Evolutionary conservation across 2,113 vertebrate species (phyloP).

Genomic region (Cettia cetti): DNA sequence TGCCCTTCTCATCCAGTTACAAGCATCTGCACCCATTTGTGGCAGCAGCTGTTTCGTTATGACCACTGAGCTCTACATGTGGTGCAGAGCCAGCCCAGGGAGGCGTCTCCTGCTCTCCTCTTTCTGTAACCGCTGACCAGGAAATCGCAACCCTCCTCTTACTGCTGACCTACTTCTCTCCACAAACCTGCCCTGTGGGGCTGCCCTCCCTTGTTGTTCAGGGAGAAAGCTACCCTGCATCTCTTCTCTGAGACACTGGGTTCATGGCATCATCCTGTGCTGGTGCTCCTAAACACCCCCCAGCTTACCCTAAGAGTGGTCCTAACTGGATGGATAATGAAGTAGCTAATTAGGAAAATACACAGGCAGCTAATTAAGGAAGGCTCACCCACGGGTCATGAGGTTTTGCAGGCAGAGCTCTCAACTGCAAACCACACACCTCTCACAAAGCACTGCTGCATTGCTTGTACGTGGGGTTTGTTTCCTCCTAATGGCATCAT

Average conservation of each 20-base stretch:
- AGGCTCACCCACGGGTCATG: not conserved
- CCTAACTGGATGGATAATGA: not conserved
- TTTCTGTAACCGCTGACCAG: conserved; percentile 19
- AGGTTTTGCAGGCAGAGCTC: not conserved
- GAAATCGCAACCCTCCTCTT: not conserved
- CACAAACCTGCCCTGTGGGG: not conserved
- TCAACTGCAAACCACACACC: not conserved
- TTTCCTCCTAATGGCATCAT: not conserved
- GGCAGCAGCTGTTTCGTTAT: conserved; percentile 32
- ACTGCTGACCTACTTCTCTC: conserved; percentile 53
- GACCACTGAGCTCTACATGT: conserved; percentile 9
- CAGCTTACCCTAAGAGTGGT: not conserved
- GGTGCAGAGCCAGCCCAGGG: not conserved
- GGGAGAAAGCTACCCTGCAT: not conserved
- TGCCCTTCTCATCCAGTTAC: not conserved
- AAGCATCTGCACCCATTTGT: not conserved
- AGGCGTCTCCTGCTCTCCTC: not conserved
- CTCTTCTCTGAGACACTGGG: not conserved
- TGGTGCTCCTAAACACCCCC: not conserved
- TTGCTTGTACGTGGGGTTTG: not conserved
- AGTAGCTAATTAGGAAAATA: not conserved
- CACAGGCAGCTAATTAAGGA: not conserved
- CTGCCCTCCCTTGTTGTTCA: not conserved
- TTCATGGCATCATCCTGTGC: not conserved
- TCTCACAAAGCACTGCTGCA: not conserved